Evolutionary conservation across 2,113 vertebrate species (phyloP), one percentile per base, ranked within the genome.

Genomic region (Ophthalmolycus amberensis): DNA sequence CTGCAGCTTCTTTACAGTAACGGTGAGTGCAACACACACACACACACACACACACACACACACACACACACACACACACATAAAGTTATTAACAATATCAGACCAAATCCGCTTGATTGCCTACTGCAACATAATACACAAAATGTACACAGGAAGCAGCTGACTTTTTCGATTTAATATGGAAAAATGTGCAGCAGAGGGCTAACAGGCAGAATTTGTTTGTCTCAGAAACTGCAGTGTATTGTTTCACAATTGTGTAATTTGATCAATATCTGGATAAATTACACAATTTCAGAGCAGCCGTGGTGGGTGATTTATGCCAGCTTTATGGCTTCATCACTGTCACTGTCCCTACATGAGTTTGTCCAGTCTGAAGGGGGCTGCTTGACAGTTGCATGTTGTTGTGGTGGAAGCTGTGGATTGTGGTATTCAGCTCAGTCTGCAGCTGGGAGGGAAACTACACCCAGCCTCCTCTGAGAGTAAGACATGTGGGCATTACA

Each of bases 1-100:
- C 95, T 98, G 68, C 97, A 98, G 94, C 97, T 98, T 32, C 97
- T 98, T 71, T 98, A 98, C 95, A 97, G 97, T 88, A 98, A 97
- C 58, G 97, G 97, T 98, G 95, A 96, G 95, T 86, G 38, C 10
- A 20, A n/a, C 42, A 16, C 69, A 54, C 72, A 56, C 64, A 62
- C 50, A 20, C 73, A 59, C 65, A 60, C 65, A 67, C 64, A 71
- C 34, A 29, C 25, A 42, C n/a, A 29, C 15, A 20, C 71, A 72
- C 83, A 56, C 67, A 65, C 83, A 56, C 67, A 20, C 60, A 56
- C 63, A 72, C 22, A 72, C 22, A 22, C 68, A 6, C 12, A 59
- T 6, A 75, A 60, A 66, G 64, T 56, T 40, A 42, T 27, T 46
- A 25, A 71, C 20, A 70, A 14, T 58, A 48, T 60, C 34, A 50